Percentiles rank a stretch among this genome's conserved stretches.
Conservation (phyloP, 2,797 vertebrate species). For the Hapalemur alaotrensis region DNA sequence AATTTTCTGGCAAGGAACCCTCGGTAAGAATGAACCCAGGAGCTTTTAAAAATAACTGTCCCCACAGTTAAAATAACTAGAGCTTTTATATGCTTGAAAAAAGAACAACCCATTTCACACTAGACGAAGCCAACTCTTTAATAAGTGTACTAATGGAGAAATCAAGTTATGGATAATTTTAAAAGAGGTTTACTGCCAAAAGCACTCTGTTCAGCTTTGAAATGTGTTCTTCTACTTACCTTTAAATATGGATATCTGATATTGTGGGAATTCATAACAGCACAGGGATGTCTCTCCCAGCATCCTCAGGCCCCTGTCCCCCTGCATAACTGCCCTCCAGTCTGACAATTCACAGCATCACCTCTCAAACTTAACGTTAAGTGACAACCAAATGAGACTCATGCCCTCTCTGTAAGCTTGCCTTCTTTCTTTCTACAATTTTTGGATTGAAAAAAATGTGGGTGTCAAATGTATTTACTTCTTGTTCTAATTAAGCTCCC, state of each 20-base stretch:
- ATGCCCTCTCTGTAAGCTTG: neutral
- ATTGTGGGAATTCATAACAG: neutral
- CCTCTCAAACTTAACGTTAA: neutral
- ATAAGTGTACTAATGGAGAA: conserved; percentile 66
- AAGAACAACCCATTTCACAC: conserved; percentile 41
- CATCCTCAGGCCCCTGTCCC: neutral
- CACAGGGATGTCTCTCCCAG: neutral
- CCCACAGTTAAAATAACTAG: conserved; percentile 27
- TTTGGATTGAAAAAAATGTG: neutral
- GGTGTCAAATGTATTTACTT: neutral
- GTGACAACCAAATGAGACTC: neutral
- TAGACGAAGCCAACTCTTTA: conserved; percentile 62
- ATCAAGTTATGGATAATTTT: conserved; percentile 64
- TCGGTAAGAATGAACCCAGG: conserved; percentile 82
- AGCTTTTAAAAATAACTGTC: conserved; percentile 59
- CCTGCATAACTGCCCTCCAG: neutral
- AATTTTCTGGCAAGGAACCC: conserved; percentile 88
- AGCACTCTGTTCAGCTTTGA: conserved; percentile 32
- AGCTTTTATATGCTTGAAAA: conserved; percentile 41
- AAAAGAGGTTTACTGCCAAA: conserved; percentile 62
- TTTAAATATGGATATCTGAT: neutral
- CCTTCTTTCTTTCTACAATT: neutral
- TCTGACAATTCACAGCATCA: neutral
- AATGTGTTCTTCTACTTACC: neutral
- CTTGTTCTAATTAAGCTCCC: conserved; percentile 39